Conservation (phyloP, 2,113 vertebrate genomes). For the Tretioscincus oriximinensis region DNA sequence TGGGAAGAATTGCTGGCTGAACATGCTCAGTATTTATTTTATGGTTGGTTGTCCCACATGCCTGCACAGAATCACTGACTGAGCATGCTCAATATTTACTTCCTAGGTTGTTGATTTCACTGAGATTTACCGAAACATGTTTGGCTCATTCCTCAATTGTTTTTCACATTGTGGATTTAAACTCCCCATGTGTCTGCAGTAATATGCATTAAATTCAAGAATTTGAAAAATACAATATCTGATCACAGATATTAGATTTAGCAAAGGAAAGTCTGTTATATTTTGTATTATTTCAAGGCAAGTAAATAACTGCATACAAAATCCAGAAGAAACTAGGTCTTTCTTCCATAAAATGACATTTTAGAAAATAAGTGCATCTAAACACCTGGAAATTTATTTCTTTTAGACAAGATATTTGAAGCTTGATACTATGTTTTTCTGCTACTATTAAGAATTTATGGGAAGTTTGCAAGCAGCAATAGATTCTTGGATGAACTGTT, state of each 20-base stretch:
- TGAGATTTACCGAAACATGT: too few species aligned
- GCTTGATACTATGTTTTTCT: constrained; percentile 4
- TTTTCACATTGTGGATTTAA: too few species aligned
- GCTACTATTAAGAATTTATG: constrained; percentile 21
- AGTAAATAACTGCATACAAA: constrained; percentile 7
- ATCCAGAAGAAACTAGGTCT: not conserved
- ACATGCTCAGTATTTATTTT: too few species aligned
- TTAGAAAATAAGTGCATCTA: constrained; percentile 25
- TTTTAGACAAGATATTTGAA: constrained; percentile 19
- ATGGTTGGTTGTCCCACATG: too few species aligned
- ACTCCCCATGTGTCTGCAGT: too few species aligned
- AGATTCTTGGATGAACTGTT: constrained; percentile 16
- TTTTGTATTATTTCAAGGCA: constrained; percentile 1
- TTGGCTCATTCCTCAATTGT: too few species aligned
- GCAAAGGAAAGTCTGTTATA: not conserved
- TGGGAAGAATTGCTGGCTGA: too few species aligned
- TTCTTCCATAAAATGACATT: constrained; percentile 1
- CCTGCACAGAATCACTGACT: too few species aligned
- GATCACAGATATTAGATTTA: not conserved
- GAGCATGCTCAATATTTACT: too few species aligned
- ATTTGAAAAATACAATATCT: not conserved
- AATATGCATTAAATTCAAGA: not conserved
- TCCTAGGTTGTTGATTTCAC: too few species aligned
- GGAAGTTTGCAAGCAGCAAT: constrained; percentile 22
- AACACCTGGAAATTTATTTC: constrained; percentile 21